Evolutionary conservation across 2,113 vertebrate genomes (phyloP).

Genomic region (Echinops telfairi): DNA sequence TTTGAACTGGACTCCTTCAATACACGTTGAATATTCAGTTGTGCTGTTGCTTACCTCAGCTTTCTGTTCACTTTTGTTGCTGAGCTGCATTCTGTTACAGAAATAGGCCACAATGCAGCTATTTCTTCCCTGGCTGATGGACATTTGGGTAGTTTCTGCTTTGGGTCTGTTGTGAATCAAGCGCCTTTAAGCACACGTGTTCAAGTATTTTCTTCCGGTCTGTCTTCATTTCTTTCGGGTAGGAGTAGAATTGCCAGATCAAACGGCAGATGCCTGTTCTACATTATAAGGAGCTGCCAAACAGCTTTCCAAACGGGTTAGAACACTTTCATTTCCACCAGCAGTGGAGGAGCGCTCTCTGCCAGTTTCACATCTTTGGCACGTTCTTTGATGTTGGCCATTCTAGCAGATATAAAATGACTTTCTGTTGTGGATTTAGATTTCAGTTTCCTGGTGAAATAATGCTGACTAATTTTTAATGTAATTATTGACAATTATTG

Average conservation of each 20-base stretch:
- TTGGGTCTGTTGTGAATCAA: background rate
- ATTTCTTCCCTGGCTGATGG: background rate
- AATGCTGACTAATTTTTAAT: background rate
- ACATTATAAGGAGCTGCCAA: constrained; percentile 15
- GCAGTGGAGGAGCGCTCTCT: background rate
- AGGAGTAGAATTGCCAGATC: constrained; percentile 33
- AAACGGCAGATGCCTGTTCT: constrained; percentile 11
- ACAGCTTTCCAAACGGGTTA: background rate
- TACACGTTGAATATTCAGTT: background rate
- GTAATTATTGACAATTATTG: background rate
- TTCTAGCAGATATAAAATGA: background rate
- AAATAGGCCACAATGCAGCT: background rate
- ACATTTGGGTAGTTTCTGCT: constrained; percentile 22
- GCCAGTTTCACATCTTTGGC: background rate
- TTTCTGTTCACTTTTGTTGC: constrained; percentile 32
- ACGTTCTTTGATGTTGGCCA: background rate
- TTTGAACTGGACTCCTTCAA: background rate
- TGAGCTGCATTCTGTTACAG: background rate
- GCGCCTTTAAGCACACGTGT: background rate
- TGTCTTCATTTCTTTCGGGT: constrained; percentile 28
- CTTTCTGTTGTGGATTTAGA: background rate
- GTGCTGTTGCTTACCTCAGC: background rate
- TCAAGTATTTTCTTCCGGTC: background rate
- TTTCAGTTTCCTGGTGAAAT: constrained; percentile 26
- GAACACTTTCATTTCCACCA: constrained; percentile 6